Percentiles rank a stretch among this genome's conserved stretches.
These are phyloP conservation scores for Chloroceryle inda DNA, from an alignment of 2,797 vertebrate species.

Conservation along the genomic window DNA sequence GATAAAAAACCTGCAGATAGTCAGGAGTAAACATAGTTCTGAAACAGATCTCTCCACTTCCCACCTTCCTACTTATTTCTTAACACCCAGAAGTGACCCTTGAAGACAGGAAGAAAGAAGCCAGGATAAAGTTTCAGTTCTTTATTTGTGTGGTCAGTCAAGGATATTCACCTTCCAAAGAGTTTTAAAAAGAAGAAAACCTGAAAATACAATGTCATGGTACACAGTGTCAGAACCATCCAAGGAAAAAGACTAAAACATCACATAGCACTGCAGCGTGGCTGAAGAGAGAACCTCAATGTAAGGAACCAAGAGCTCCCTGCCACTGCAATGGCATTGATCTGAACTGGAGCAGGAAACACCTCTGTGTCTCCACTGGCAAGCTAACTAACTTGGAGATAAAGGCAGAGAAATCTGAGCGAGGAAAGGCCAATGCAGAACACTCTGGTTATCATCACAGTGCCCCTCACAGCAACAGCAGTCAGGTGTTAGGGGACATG, in stretches of 20 bases:
- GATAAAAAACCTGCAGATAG: background rate
- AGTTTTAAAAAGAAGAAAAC: background rate
- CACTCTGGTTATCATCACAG: background rate
- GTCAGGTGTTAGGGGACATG: background rate
- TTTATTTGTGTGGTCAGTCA: background rate
- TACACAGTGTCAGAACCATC: background rate
- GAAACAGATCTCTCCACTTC: background rate
- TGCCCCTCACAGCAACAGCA: background rate
- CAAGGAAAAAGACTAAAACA: background rate
- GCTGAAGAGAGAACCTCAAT: background rate
- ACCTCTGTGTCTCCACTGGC: background rate
- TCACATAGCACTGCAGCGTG: background rate
- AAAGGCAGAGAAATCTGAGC: background rate
- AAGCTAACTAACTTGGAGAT: background rate
- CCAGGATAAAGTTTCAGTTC: background rate
- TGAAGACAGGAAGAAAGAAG: background rate
- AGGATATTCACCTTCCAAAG: background rate
- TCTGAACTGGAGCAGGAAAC: background rate
- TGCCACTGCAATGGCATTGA: background rate
- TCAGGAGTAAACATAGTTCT: background rate
- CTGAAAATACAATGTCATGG: background rate
- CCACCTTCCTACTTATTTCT: background rate
- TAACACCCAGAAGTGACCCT: background rate
- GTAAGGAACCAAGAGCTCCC: background rate
- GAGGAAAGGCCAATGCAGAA: background rate